Conservation (phyloP, 1,140 invertebrate genomes). For the Euura saliciscinereae region DNA sequence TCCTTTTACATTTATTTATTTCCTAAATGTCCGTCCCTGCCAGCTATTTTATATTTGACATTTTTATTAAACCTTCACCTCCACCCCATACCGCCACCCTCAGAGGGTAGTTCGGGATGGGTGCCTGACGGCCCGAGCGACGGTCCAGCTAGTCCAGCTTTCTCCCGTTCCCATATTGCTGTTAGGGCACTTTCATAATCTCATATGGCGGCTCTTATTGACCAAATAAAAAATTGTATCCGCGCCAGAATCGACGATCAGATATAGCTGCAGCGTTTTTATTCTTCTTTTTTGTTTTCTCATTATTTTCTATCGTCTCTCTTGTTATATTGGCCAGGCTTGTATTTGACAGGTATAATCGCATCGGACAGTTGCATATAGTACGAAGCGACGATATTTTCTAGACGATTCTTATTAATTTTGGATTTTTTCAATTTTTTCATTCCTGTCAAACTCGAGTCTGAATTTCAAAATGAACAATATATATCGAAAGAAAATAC, state of each 20-base stretch:
- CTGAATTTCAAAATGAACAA: too few relatives aligned
- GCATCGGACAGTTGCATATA: too few relatives aligned
- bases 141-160: too few relatives aligned
- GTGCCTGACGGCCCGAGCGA: constrained; percentile 17
- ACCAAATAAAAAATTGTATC: constrained; percentile 41
- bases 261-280: constrained; percentile 20
- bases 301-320: not conserved
- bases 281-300: too few relatives aligned
- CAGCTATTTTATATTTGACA: constrained; percentile 62
- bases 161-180: constrained; percentile 36
- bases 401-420: too few relatives aligned
- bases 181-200: constrained; percentile 51
- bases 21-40: constrained; percentile 54
- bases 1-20: constrained; percentile 58
- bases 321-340: too few relatives aligned
- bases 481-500: too few relatives aligned
- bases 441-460: too few relatives aligned
- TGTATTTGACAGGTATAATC: too few relatives aligned
- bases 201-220: constrained; percentile 36
- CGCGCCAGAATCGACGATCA: constrained; percentile 34
- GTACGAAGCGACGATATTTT: too few relatives aligned
- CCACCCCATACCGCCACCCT: not conserved
- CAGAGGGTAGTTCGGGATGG: constrained; percentile 19
- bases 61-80: constrained; percentile 59
- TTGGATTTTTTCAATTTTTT: too few relatives aligned